phyloP scores from a whole-genome alignment of 2,797 vertebrate species.

The Cyclura pinguis region DNA sequence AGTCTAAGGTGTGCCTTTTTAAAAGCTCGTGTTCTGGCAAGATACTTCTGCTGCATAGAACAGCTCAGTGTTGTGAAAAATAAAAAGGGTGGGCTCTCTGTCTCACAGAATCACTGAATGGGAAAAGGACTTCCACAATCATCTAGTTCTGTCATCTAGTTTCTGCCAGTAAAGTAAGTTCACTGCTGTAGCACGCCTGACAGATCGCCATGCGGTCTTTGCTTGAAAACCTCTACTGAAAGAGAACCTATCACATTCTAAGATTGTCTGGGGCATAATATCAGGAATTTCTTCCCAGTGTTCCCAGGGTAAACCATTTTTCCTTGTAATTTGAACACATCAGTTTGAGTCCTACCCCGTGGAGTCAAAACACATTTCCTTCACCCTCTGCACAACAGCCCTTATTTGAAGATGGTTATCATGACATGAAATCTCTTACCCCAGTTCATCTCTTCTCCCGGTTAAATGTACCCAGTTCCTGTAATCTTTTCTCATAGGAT shows the following conservation, averaged over 20 bases:
- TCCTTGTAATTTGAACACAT: not conserved
- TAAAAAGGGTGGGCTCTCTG: not conserved
- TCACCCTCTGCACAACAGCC: too few species aligned
- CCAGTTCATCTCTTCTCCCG: not conserved
- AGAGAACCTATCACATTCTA: not conserved
- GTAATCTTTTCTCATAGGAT: not conserved
- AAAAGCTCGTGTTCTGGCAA: not conserved
- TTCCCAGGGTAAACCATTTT: not conserved
- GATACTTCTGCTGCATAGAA: not conserved
- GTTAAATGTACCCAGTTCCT: not conserved
- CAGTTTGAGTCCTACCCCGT: not conserved
- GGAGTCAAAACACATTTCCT: not conserved
- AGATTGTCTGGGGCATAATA: not conserved
- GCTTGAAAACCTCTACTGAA: not conserved
- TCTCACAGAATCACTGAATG: not conserved
- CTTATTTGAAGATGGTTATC: not conserved
- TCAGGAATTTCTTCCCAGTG: not conserved
- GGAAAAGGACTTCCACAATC: not conserved
- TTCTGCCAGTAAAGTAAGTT: not conserved
- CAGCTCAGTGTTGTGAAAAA: not conserved
- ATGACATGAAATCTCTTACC: not conserved
- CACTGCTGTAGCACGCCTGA: not conserved
- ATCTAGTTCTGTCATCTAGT: not conserved
- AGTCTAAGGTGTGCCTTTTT: not conserved
- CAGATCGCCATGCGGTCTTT: not conserved